These are phyloP conservation scores for Bruchidius siliquastri DNA, from an alignment of 2,888 invertebrate genomes.

Conservation along the genomic window DNA sequence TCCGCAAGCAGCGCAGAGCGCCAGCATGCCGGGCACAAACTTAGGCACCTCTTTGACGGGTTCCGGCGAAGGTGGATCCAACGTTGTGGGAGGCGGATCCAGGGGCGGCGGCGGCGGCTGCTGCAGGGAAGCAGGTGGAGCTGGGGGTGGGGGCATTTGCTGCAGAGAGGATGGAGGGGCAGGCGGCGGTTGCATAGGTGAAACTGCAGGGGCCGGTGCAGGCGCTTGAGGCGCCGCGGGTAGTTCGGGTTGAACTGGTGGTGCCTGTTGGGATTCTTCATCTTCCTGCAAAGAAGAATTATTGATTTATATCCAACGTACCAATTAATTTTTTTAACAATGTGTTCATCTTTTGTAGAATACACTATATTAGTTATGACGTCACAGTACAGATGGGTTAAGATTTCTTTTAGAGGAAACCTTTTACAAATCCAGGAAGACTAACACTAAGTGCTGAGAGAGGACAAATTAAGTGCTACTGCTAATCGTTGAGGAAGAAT, in stretches of 20 bases:
- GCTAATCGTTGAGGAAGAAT: too few relatives aligned
- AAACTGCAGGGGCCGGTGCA: not conserved
- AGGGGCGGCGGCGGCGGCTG: slow-evolving; percentile 1
- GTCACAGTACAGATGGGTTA: too few relatives aligned
- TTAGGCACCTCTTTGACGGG: slow-evolving; percentile 52
- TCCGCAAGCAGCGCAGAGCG: slow-evolving; percentile 77
- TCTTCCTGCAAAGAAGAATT: slow-evolving; percentile 5
- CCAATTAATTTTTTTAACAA: too few relatives aligned
- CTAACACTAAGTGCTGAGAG: too few relatives aligned
- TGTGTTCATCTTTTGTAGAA: too few relatives aligned
- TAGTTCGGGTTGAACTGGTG: slow-evolving; percentile 12
- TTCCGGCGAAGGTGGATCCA: slow-evolving; percentile 46
- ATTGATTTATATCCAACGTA: not conserved
- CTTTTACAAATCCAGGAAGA: too few relatives aligned
- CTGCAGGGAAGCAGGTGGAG: slow-evolving; percentile 10
- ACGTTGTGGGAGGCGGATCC: not conserved
- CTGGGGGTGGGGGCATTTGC: slow-evolving; percentile 5
- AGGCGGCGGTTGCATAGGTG: slow-evolving; percentile 4
- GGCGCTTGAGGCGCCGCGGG: slow-evolving; percentile 7
- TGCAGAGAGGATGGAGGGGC: not conserved
- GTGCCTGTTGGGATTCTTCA: slow-evolving; percentile 11
- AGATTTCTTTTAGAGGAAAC: too few relatives aligned
- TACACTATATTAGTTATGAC: too few relatives aligned
- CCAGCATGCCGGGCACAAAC: slow-evolving; percentile 66
- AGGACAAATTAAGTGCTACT: too few relatives aligned